Evolutionary conservation across 2,797 vertebrate genomes (phyloP).

Genomic region (Pachyuromys duprasi): DNA sequence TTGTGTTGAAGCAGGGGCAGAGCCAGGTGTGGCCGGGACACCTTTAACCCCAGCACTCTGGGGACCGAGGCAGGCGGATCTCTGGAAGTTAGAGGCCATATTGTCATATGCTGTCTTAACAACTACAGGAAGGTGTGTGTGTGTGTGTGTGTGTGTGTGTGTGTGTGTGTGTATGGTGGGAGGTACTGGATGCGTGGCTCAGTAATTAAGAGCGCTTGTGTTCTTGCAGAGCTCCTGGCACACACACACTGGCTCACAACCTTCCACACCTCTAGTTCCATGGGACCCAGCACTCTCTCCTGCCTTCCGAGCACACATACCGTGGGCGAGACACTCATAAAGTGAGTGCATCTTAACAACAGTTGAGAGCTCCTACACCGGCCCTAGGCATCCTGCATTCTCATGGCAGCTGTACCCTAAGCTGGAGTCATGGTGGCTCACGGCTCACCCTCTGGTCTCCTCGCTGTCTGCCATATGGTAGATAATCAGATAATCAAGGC

Average conservation of each 20-base stretch:
- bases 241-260: background rate
- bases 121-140: background rate
- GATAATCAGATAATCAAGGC: background rate
- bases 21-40: background rate
- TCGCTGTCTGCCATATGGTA: background rate
- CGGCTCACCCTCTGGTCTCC: background rate
- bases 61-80: background rate
- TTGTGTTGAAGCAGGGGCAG: background rate
- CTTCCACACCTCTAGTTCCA: background rate
- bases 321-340: background rate
- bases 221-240: background rate
- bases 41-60: background rate
- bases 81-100: background rate
- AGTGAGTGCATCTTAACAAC: background rate
- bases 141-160: background rate
- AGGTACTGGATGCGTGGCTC: background rate
- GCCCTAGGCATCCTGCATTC: background rate
- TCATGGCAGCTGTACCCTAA: background rate
- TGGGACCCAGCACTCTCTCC: background rate
- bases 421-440: background rate
- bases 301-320: background rate
- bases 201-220: background rate
- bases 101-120: background rate
- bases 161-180: background rate
- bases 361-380: background rate